Percentiles rank a stretch among this genome's conserved stretches.
Evolutionary conservation across 1,140 invertebrate species (phyloP).

Genomic region (Acromyrmex heyeri): DNA sequence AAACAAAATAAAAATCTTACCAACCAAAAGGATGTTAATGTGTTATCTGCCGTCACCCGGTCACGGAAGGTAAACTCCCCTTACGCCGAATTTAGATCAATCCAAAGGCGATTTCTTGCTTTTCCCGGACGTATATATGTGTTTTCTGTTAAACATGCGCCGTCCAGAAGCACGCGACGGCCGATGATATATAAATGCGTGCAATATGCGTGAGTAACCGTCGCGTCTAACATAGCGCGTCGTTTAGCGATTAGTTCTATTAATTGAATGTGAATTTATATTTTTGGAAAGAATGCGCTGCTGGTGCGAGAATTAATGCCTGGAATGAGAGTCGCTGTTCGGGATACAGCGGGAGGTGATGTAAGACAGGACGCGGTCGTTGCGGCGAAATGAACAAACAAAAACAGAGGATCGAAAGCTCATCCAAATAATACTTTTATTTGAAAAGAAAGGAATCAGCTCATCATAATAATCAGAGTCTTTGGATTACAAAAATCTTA

Average conservation of each 20-base stretch:
- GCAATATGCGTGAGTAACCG: conserved; percentile 52
- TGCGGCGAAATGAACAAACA: conserved; percentile 10
- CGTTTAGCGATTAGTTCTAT: conserved; percentile 43
- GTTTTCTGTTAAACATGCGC: conserved; percentile 56
- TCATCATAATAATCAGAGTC: conserved; percentile 76
- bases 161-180: conserved; percentile 34
- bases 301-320: conserved; percentile 17
- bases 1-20: conserved; percentile 83
- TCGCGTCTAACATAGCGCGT: conserved; percentile 24
- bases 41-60: conserved; percentile 84
- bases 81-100: conserved; percentile 50
- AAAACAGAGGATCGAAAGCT: conserved; percentile 40
- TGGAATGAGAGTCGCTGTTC: conserved; percentile 1
- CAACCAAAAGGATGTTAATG: conserved; percentile 84
- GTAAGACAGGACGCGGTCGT: neutral
- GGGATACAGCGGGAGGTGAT: neutral
- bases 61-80: conserved; percentile 68
- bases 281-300: neutral
- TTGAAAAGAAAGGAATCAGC: conserved; percentile 69
- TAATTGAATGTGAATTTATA: conserved; percentile 15
- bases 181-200: conserved; percentile 26
- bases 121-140: conserved; percentile 47
- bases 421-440: conserved; percentile 77
- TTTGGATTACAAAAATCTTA: conserved; percentile 82
- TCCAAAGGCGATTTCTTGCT: conserved; percentile 45